Evolutionary conservation across 2,113 vertebrate genomes (phyloP).

Genomic region (Otolemur garnettii): DNA sequence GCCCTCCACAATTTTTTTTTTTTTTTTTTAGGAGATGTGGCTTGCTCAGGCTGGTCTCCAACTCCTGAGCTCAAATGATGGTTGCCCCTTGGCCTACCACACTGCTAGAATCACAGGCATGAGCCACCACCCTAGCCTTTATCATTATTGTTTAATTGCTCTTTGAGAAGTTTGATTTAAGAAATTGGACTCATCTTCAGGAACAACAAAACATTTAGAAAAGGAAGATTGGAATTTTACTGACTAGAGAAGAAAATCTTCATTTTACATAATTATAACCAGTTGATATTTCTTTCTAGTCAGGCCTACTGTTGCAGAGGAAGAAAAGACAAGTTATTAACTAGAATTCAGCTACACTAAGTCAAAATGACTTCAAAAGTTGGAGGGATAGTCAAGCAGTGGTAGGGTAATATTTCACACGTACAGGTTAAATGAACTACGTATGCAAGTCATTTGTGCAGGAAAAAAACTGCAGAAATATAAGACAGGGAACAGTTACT

Average conservation of each 20-base stretch:
- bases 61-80: no score
- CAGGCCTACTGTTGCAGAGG: not conserved
- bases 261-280: not conserved
- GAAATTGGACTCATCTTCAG: not conserved
- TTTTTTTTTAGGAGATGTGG: no score
- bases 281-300: constrained; percentile 23
- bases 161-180: constrained; percentile 21
- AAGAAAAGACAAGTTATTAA: not conserved
- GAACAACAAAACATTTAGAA: not conserved
- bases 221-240: not conserved
- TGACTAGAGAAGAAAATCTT: constrained; percentile 5
- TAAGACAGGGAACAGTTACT: not conserved
- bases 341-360: not conserved
- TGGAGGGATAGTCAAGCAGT: not conserved
- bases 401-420: not conserved
- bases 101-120: no score
- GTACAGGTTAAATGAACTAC: not conserved
- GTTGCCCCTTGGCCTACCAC: no score
- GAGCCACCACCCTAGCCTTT: not conserved
- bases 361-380: not conserved
- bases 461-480: not conserved
- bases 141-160: constrained; percentile 12
- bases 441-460: not conserved
- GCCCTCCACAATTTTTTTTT: no score
- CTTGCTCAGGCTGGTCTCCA: no score